Percentiles rank a stretch among this genome's conserved stretches.
phyloP scores from a whole-genome alignment of 2,797 vertebrate genomes.

The Apogon hyalosoma region DNA sequence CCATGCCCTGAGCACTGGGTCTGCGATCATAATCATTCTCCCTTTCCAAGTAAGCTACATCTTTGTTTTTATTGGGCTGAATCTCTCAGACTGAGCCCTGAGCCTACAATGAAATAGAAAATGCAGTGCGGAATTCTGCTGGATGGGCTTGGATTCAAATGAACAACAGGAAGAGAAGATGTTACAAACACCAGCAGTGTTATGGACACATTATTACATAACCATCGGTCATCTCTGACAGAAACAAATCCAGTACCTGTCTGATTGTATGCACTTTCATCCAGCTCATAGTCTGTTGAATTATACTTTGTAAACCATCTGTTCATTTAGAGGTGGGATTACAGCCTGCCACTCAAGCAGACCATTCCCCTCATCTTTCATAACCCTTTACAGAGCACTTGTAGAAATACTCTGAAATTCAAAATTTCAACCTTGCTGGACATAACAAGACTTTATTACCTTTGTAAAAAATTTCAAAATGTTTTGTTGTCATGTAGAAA shows the following conservation, averaged over 20 bases:
- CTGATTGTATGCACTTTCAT: not conserved
- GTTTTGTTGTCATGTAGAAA: too few relatives aligned
- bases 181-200: not conserved
- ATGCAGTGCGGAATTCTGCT: not conserved
- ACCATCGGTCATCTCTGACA: not conserved
- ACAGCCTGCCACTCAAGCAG: conserved; percentile 12
- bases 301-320: conserved; percentile 3
- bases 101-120: not conserved
- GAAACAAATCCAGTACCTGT: not conserved
- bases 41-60: not conserved
- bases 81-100: too few relatives aligned
- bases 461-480: too few relatives aligned
- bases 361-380: not conserved
- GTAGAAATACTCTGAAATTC: too few relatives aligned
- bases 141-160: not conserved
- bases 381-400: too few relatives aligned
- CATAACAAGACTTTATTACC: too few relatives aligned
- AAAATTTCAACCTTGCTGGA: too few relatives aligned
- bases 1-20: too few relatives aligned
- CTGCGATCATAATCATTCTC: not conserved
- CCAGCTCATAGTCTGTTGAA: not conserved
- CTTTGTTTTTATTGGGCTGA: not conserved
- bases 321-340: not conserved
- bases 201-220: not conserved
- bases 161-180: not conserved